These are phyloP conservation scores for Sebastes taczanowskii DNA, from an alignment of 2,797 vertebrate species.

Conservation along the genomic window DNA sequence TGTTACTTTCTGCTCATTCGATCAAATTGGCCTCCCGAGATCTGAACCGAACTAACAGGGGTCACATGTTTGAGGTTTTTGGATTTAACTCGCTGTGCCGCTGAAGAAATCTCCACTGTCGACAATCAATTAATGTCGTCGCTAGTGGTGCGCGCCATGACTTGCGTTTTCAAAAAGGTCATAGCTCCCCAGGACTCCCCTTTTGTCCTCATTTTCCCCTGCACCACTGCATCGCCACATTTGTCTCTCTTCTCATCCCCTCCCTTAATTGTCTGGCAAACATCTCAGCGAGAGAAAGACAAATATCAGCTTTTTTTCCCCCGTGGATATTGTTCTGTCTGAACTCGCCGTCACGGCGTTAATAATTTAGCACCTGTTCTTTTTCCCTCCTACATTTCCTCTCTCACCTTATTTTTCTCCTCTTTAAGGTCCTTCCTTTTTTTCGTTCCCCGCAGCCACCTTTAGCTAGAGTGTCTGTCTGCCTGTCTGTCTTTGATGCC, in stretches of 20 bases:
- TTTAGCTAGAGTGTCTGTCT: constrained; percentile 15
- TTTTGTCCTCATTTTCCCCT: constrained; percentile 34
- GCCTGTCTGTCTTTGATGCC: constrained; percentile 47
- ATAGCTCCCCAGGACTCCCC: constrained; percentile 46
- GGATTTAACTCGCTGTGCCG: constrained; percentile 11
- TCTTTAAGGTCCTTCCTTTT: not conserved
- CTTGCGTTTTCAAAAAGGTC: constrained; percentile 69
- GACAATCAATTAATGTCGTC: constrained; percentile 62
- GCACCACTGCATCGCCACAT: not conserved
- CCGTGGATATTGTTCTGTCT: constrained; percentile 71
- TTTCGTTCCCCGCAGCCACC: constrained; percentile 20
- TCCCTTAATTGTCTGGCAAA: constrained; percentile 74
- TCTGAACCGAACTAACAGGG: not conserved
- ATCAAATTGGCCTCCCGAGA: not conserved
- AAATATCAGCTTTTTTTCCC: constrained; percentile 67
- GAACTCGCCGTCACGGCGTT: constrained; percentile 47
- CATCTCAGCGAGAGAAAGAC: constrained; percentile 68
- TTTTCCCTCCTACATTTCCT: constrained; percentile 30
- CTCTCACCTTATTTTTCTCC: constrained; percentile 48
- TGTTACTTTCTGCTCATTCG: not conserved
- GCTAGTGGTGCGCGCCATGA: constrained; percentile 15
- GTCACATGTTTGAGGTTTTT: constrained; percentile 7
- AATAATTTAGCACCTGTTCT: constrained; percentile 71
- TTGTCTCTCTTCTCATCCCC: constrained; percentile 14
- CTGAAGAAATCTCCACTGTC: not conserved